A percentile compares a stretch with the other conserved stretches of the same genome.
Evolutionary conservation across 2,888 invertebrate species (phyloP).

Genomic region (Disparrhopalites patrizii): DNA sequence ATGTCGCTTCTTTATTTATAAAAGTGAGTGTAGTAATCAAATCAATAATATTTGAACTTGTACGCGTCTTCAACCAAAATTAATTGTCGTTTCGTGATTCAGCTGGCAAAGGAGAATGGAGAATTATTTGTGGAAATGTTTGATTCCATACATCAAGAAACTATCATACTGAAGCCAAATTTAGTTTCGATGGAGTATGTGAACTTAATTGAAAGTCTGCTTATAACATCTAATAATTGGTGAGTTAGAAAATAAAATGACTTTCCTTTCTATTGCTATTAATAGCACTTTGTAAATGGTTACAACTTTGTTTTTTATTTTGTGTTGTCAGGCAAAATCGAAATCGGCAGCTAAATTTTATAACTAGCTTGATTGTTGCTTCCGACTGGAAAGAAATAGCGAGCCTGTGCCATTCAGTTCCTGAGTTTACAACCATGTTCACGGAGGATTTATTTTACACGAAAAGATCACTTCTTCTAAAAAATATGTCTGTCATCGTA

Average conservation of each 20-base stretch:
- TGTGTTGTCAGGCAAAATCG: conserved; percentile 17
- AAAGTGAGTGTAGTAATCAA: conserved; percentile 35
- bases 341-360: conserved; percentile 38
- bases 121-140: conserved; percentile 30
- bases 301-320: no score
- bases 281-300: not conserved
- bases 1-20: conserved; percentile 41
- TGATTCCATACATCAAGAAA: conserved; percentile 36
- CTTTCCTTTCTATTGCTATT: not conserved
- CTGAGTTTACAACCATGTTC: conserved; percentile 29
- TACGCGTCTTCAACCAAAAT: not conserved
- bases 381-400: conserved; percentile 43
- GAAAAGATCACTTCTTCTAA: conserved; percentile 31
- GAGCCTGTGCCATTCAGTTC: conserved; percentile 21
- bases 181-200: conserved; percentile 38
- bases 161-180: conserved; percentile 21
- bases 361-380: conserved; percentile 33
- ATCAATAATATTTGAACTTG: not conserved
- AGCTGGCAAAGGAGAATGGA: conserved; percentile 21
- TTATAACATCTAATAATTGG: conserved; percentile 45
- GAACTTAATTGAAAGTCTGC: conserved; percentile 37
- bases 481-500: conserved; percentile 34
- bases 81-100: not conserved
- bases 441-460: conserved; percentile 33
- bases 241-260: conserved; percentile 15